phyloP scores from a whole-genome alignment of 2,888 invertebrate genomes.

The Polydrusus cervinus region DNA sequence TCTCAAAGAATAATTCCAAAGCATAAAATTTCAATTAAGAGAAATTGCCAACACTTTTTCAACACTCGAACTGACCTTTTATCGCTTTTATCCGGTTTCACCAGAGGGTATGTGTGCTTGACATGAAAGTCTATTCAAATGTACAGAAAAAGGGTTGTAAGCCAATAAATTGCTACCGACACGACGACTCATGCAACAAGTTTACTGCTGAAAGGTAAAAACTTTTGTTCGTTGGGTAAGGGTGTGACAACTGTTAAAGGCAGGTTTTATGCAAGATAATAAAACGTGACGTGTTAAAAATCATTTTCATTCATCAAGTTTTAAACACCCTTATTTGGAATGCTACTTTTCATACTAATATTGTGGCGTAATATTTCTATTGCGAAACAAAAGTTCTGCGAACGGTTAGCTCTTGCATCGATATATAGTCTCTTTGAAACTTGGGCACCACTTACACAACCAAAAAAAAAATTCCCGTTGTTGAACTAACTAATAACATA shows the following conservation, averaged over 20 bases:
- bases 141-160: conserved; percentile 10
- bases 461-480: no score
- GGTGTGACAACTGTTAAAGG: not conserved
- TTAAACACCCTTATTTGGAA: no score
- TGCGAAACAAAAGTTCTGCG: no score
- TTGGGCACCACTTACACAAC: no score
- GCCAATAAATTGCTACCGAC: conserved; percentile 11
- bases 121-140: conserved; percentile 15
- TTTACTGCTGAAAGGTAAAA: not conserved
- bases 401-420: no score
- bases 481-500: no score
- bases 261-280: not conserved
- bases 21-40: conserved; percentile 4
- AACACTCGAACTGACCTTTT: conserved; percentile 11
- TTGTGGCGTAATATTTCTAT: no score
- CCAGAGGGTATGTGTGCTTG: conserved; percentile 8
- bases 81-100: conserved; percentile 12
- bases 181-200: conserved; percentile 11
- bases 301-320: no score
- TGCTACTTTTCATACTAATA: no score
- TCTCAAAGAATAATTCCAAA: not conserved
- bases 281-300: no score
- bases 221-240: not conserved
- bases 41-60: not conserved
- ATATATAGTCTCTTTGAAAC: no score